phyloP scores from a whole-genome alignment of 2,113 vertebrate species.

The Muntiacus reevesi region DNA sequence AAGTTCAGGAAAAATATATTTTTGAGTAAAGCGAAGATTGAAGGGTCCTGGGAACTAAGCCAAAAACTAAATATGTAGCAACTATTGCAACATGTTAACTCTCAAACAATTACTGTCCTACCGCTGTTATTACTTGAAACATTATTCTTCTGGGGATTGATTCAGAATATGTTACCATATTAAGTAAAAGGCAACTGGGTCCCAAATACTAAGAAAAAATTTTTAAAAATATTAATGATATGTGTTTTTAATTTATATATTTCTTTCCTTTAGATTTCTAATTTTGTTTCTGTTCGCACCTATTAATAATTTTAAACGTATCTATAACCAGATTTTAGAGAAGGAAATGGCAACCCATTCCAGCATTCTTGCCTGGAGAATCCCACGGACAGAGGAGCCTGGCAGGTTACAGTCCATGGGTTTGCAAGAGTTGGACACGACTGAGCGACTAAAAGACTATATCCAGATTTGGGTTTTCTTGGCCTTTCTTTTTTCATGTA shows the following conservation, averaged over 20 bases:
- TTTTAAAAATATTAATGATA: background rate
- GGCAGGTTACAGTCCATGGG: background rate
- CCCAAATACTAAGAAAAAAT: background rate
- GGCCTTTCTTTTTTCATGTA: background rate
- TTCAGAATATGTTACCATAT: constrained; percentile 17
- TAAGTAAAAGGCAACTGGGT: background rate
- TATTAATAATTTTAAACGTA: background rate
- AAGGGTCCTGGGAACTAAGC: background rate
- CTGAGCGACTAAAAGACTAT: background rate
- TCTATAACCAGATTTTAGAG: background rate
- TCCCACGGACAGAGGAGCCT: background rate
- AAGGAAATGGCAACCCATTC: background rate
- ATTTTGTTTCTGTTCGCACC: background rate
- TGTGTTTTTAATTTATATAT: background rate
- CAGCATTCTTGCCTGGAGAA: background rate
- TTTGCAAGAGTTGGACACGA: background rate
- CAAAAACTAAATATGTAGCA: background rate
- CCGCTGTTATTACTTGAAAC: background rate
- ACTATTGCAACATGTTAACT: background rate
- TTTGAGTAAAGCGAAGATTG: background rate
- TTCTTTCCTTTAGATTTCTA: background rate
- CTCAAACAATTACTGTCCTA: background rate
- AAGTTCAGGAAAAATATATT: background rate
- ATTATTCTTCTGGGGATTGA: background rate
- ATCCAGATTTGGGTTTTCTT: background rate